Evolutionary conservation across 2,113 vertebrate genomes (phyloP), one percentile per base, ranked within the genome.

Genomic region (Canis aureus): DNA sequence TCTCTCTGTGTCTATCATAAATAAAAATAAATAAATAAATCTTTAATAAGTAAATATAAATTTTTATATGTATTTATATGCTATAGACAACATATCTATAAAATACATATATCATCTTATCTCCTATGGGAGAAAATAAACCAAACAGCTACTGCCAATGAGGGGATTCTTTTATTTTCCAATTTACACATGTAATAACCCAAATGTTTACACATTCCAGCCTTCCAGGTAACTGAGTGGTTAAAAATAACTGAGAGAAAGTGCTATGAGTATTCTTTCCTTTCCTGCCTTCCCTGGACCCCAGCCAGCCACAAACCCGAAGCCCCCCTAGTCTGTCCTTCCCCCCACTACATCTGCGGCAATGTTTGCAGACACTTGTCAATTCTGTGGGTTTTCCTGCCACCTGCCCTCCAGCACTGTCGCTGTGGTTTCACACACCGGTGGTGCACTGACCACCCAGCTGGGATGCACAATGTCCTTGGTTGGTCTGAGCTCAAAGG

Each of bases 301-400:
- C 27, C 79, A 32, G 23, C 8, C 29, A 22, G 3, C 38, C 62
- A 57, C 59, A 12, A 7, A 55, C n/a, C 86, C 32, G 3, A 74
- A 19, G 27, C 2, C 19, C 38, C 32, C 29, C 38, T 2, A 43
- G 53, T 7, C 55, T 71, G 6, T 23, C 73, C 78, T 23, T 91
- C 32, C 23, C n/a, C n/a, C 22, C 0, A 2, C 38, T 8, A 25
- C 38, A 17, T n/a, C 55, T n/a, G 32, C 53, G 13, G 11, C 0
- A 1, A 19, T 35, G 4, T 27, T 55, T 43, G 32, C 53, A 17
- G 19, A 62, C 16, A 27, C 25, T 59, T 57, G 16, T 80, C 4
- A 7, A 27, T 66, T 25, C 43, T 53, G 23, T 27, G 1, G 8
- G 57, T n/a, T 32, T 78, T 23, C 49, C 49, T 15, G 22, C 20